Base-by-base conservation (phyloP, 2,113 vertebrate species). In the Gorsachius goisagi region DNA sequence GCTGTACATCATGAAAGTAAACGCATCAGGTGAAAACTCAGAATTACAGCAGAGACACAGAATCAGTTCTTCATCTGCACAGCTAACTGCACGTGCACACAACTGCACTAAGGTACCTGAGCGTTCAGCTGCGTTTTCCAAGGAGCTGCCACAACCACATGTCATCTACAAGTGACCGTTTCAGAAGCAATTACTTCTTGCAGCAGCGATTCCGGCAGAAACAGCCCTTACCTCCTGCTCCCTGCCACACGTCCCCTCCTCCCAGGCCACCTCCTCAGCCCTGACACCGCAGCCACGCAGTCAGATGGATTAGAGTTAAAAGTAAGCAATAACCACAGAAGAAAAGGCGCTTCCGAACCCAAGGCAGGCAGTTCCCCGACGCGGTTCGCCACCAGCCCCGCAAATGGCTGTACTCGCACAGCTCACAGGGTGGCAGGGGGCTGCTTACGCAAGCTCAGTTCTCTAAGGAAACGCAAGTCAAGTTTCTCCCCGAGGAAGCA, bases 371-470 rank as follows among this genome's bases (percentile, higher is more conserved):
- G 62, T 4, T 32, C 75, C 45, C 13, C 0, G 0, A 4, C 5
- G 68, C 2, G 3, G 60, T 4, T 84, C 64, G 53, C 69, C 90
- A 59, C 3, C 60, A 71, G 90, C 30, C 88, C n/a, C 74, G 49
- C 62, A 15, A 69, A 39, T 3, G 28, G 64, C 0, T 60, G 82
- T 76, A 39, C 62, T 76, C 47, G 62, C 32, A 50, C 39, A 27
- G 79, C 90, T 58, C 88, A 10, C 88, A 88, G 71, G 88, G 88
- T 88, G 82, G 96, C 88, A 76, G 85, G 94, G 90, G 91, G 89
- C 93, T 93, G 93, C 91, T 97, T 74, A 92, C 21, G 18, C 86
- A 89, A 95, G 89, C 86, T 30, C 13, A 0, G 71, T 1, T 72
- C 63, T 81, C 91, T 74, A 62, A 74, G 77, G 91, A 90, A 95